These are phyloP conservation scores for Andrena chrysosceles DNA, from an alignment of 2,888 invertebrate species.

Conservation along the genomic window DNA sequence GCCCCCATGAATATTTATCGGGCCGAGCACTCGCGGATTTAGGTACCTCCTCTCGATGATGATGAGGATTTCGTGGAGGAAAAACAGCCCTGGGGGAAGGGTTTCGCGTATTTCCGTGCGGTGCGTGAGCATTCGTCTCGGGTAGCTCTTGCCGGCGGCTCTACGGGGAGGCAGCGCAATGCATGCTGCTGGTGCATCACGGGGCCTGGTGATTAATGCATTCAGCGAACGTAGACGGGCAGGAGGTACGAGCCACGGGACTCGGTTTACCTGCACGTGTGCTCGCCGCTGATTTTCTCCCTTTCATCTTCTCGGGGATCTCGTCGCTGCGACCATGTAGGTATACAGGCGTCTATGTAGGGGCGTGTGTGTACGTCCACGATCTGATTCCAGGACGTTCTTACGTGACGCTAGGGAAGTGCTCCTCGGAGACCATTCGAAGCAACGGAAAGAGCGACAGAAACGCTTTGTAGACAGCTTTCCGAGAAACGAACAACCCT, in stretches of 20 bases:
- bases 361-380: slow-evolving; percentile 17
- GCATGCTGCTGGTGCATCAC: slow-evolving; percentile 65
- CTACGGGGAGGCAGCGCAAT: slow-evolving; percentile 48
- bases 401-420: slow-evolving; percentile 68
- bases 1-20: slow-evolving; percentile 57
- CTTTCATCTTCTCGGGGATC: slow-evolving; percentile 79
- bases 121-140: slow-evolving; percentile 65
- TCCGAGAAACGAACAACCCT: slow-evolving; percentile 21
- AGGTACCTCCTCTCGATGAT: slow-evolving; percentile 14
- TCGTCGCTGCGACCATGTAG: slow-evolving; percentile 54
- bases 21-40: slow-evolving; percentile 5
- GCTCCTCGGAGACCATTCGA: slow-evolving; percentile 48
- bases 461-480: slow-evolving; percentile 51
- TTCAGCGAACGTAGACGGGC: slow-evolving; percentile 75
- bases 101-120: slow-evolving; percentile 61
- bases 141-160: slow-evolving; percentile 46
- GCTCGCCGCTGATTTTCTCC: slow-evolving; percentile 80
- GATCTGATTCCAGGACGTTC: slow-evolving; percentile 67
- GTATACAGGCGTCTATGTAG: slow-evolving; percentile 13
- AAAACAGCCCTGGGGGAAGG: neutral
- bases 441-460: slow-evolving; percentile 44
- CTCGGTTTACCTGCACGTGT: slow-evolving; percentile 78
- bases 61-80: slow-evolving; percentile 25
- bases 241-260: slow-evolving; percentile 72
- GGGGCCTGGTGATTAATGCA: slow-evolving; percentile 80